phyloP scores from a whole-genome alignment of 2,113 vertebrate genomes.

The Lamprotornis superbus region DNA sequence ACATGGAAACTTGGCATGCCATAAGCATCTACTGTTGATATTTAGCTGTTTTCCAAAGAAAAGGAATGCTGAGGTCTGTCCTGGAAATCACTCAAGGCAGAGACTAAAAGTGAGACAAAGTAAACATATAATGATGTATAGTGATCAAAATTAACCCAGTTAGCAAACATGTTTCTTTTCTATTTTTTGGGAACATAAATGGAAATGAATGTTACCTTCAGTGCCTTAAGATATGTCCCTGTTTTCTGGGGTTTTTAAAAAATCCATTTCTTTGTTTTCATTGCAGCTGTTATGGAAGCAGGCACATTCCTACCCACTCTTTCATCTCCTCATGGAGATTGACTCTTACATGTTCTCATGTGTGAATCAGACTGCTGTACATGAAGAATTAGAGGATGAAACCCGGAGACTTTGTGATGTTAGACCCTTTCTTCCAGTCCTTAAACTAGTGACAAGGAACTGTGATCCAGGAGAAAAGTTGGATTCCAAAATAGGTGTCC shows the following conservation, averaged over 20 bases:
- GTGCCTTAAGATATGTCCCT: not conserved
- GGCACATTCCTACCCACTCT: constrained; percentile 90
- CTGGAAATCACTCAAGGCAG: not conserved
- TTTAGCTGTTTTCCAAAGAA: not conserved
- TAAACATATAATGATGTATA: not conserved
- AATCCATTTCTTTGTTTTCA: not conserved
- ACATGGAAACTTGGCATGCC: not conserved
- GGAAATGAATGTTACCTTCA: not conserved
- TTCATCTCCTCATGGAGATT: constrained; percentile 89
- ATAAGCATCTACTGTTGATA: not conserved
- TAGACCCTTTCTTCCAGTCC: constrained; percentile 93
- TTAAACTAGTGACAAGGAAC: constrained; percentile 90
- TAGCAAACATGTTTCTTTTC: not conserved
- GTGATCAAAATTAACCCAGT: not conserved
- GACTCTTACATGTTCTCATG: constrained; percentile 98
- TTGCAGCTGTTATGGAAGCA: constrained; percentile 95
- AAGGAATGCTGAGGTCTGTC: not conserved
- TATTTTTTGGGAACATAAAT: not conserved
- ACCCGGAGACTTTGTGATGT: constrained; percentile 91
- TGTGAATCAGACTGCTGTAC: constrained; percentile 95
- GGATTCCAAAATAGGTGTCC: constrained; percentile 96
- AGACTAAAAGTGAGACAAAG: not conserved
- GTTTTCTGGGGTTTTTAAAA: not conserved
- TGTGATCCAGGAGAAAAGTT: constrained; percentile 92
- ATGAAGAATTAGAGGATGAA: constrained; percentile 96